Base-by-base conservation (phyloP, 2,888 invertebrate genomes). In the Gortyna flavago region DNA sequence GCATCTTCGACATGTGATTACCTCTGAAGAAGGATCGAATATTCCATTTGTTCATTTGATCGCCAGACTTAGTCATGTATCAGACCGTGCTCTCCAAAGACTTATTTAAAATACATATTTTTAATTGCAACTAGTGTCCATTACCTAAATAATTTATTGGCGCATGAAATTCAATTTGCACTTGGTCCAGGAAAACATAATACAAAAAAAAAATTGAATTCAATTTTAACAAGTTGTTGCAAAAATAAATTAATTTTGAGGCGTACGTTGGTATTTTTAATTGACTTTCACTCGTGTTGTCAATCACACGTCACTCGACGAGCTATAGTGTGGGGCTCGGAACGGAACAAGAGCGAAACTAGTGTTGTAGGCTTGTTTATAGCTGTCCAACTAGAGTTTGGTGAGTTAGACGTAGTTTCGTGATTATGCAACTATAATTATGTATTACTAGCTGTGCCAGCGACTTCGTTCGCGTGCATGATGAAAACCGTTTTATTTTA, bases 211-310 rank as follows among this genome's bases (percentile, higher is more conserved):
- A 44, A 32, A 32, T 68, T 25, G 16, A 48, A 71, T n/a, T 57
- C 1, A 48, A 18, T 77, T 77, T 61, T 51, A 25, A 21, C 7
- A 32, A 21, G 2, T 29, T 38, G n/a, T 2, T 48, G 11, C 38
- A 32, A 51, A 74, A 35, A 57, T 44, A 25, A 59, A 59, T 29
- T 18, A 65, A 74, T 59, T 9, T 41, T 25, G 35, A 35, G 11
- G 16, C 9, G 32, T 18, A 13, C 8, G 9, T 59, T 7, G 18
- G 29, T 59, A 44, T 73, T 65, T 77, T 74, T 79, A 51, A 79
- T 81, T 79, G 57, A 41, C 11, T 73, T n/a, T 73, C 38, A 57
- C n/a, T 1, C 29, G 18, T n/a, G 16, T 64, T 72, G 29, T 64
- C 44, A 72, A 9, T 41, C 54, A 57, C 21, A 38, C 7, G 38